phyloP scores from a whole-genome alignment of 2,888 invertebrate genomes.

The Pristionchus japonicus region DNA sequence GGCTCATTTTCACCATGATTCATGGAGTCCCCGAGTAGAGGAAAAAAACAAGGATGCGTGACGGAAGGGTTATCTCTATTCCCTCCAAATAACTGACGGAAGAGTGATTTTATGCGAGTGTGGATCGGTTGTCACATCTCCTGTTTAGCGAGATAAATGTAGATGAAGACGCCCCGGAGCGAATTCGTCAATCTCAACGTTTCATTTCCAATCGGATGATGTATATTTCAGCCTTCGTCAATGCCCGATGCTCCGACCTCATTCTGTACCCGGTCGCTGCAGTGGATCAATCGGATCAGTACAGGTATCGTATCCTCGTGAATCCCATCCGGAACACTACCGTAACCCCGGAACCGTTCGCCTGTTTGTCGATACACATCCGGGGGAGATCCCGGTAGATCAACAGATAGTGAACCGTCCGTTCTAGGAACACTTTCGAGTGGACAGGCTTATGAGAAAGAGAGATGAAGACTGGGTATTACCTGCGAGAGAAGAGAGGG shows the following conservation, averaged over 20 bases:
- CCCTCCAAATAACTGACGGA: neutral
- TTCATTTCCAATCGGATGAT: neutral
- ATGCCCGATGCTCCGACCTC: constrained; percentile 73
- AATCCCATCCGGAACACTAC: neutral
- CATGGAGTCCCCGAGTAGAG: neutral
- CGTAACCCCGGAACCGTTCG: neutral
- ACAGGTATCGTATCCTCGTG: constrained; percentile 59
- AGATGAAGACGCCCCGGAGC: neutral
- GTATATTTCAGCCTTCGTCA: constrained; percentile 66
- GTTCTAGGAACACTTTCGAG: constrained; percentile 34
- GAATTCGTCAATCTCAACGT: neutral
- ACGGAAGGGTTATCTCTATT: neutral
- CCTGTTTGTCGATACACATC: neutral
- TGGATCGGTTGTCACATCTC: neutral
- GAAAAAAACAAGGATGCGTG: neutral
- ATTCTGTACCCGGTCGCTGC: constrained; percentile 74
- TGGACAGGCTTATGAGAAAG: constrained; percentile 19
- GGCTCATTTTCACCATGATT: neutral
- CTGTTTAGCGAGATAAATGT: neutral
- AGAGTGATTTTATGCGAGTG: neutral
- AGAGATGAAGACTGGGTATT: constrained; percentile 7
- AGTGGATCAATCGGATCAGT: constrained; percentile 74
- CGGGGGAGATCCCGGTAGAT: neutral
- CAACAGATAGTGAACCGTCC: neutral
- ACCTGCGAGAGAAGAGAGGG: neutral